These are phyloP conservation scores for Tenthredo mesomela DNA, from an alignment of 2,888 invertebrate species.

Conservation along the genomic window DNA sequence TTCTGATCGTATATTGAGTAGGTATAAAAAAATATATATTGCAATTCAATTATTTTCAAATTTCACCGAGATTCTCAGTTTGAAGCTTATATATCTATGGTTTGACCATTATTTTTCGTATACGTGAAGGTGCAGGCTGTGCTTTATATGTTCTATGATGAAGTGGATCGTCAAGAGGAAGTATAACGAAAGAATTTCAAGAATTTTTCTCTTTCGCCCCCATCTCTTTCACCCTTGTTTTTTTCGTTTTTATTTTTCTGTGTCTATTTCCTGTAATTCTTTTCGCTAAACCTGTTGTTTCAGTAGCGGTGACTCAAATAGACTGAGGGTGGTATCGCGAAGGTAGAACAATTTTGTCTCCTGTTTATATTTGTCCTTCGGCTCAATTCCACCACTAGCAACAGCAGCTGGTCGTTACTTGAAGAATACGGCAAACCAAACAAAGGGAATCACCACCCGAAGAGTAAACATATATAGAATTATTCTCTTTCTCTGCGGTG, in stretches of 20 bases:
- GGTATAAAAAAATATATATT: not conserved
- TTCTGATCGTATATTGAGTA: not conserved
- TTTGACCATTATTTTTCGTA: not conserved
- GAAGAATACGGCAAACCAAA: constrained; percentile 39
- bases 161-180: not conserved
- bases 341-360: constrained; percentile 42
- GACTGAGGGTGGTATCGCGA: not conserved
- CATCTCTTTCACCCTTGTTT: not conserved
- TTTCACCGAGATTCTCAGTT: not conserved
- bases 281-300: constrained; percentile 24
- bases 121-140: not conserved
- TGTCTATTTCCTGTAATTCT: not conserved
- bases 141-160: not conserved
- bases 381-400: constrained; percentile 11
- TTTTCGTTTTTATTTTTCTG: not conserved
- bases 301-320: not conserved
- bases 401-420: constrained; percentile 25
- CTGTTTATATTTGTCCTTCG: constrained; percentile 45
- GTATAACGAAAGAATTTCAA: constrained; percentile 1
- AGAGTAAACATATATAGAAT: constrained; percentile 21
- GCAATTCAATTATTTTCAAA: not conserved
- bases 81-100: too few relatives aligned
- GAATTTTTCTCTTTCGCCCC: not conserved
- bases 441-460: constrained; percentile 29
- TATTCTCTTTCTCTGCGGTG: not conserved